Evolutionary conservation across 2,113 vertebrate genomes (phyloP).

Genomic region (Bagarius yarrelli): DNA sequence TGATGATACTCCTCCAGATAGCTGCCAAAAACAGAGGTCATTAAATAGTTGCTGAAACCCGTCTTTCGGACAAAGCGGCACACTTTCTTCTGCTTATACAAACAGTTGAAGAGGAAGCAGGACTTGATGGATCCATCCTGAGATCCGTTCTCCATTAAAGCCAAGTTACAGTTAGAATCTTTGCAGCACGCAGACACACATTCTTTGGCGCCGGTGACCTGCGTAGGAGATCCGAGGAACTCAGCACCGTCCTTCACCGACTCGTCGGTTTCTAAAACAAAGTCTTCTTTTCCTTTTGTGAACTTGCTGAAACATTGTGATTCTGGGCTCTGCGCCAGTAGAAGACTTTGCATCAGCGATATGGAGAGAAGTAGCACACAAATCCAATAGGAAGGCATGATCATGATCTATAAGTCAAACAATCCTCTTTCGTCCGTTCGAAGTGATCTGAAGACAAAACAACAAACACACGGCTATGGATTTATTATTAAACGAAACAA

Average conservation of each 20-base stretch:
- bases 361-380: neutral
- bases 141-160: constrained; percentile 74
- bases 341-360: constrained; percentile 32
- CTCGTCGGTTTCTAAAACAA: constrained; percentile 82
- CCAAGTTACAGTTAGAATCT: constrained; percentile 79
- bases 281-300: constrained; percentile 69
- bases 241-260: constrained; percentile 86
- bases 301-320: constrained; percentile 72
- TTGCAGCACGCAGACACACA: constrained; percentile 85
- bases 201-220: constrained; percentile 63
- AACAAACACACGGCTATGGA: neutral
- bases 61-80: constrained; percentile 82
- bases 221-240: constrained; percentile 79
- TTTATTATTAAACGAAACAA: neutral
- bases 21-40: constrained; percentile 66
- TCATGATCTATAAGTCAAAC: neutral
- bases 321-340: constrained; percentile 49
- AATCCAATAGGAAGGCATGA: constrained; percentile 12
- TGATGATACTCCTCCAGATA: constrained; percentile 53
- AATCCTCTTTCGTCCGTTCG: neutral
- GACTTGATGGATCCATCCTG: constrained; percentile 58
- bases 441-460: neutral
- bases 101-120: constrained; percentile 88
- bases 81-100: constrained; percentile 84
- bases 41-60: constrained; percentile 80